Base-by-base conservation (phyloP, 2,113 vertebrate species). In the Nanger granti region DNA sequence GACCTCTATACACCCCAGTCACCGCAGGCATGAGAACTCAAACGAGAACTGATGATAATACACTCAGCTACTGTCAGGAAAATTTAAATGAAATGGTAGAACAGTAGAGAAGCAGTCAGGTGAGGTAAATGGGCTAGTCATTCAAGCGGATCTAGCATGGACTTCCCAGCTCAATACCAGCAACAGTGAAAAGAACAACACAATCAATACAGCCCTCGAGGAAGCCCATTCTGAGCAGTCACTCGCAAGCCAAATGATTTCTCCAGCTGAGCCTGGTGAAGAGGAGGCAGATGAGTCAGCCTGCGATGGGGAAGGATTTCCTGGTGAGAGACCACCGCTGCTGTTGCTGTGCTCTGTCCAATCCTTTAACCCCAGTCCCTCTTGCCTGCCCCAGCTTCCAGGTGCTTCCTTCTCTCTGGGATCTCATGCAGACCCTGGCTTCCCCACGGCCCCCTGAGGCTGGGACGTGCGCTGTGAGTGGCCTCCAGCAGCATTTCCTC, bases 61-160 rank as follows among this genome's bases (percentile, higher is more conserved):
- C 9, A 59, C 7, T 88, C 59, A 73, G 60, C 82, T 17, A 17
- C 31, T 22, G 18, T 26, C 17, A 41, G 55, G 62, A 84, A 94
- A 49, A 52, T 52, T 66, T 54, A 79, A 83, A 94, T 93, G 66
- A 88, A 98, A 91, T 31, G 44, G 69, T 17, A 37, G 73, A 82
- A 82, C 34, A n/a, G 90, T 7, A 10, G 24, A 95, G 52, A 59
- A 62, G 60, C 20, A 57, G n/a, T 37, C 44, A 28, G 22, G 57
- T 17, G 73, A 82, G 7, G 8, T 11, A 37, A 73, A 73, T 0
- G 7, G 62, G 55, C 20, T 66, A 69, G 80, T 69, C 87, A 87
- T 47, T 64, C 28, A 2, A 47, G 60, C 37, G 17, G 54, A 86
- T n/a, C 14, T 3, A 22, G 20, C 14, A 47, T 2, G 29, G 44